These are phyloP conservation scores for Antitype chi DNA, from an alignment of 2,888 invertebrate species.

Conservation along the genomic window DNA sequence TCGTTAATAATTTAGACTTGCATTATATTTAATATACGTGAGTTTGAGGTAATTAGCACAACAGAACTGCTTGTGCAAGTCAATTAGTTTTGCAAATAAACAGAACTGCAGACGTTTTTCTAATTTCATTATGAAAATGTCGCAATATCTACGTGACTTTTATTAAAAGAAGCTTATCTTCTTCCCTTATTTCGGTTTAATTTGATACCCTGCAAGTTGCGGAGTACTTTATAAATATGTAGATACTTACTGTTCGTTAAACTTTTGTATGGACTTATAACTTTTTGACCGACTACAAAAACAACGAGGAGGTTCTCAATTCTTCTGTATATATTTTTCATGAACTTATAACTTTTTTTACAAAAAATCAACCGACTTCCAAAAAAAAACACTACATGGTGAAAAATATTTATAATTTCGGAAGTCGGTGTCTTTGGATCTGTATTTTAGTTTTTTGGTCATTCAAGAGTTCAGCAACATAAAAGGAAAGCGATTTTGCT, in stretches of 20 bases:
- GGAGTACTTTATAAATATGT: no score
- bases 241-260: not conserved
- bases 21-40: not conserved
- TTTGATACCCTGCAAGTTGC: not conserved
- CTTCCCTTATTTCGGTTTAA: not conserved
- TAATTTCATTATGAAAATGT: not conserved
- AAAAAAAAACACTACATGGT: no score
- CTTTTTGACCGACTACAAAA: no score
- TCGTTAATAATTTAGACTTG: not conserved
- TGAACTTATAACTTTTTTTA: no score
- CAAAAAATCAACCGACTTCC: no score
- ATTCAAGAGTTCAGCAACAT: not conserved
- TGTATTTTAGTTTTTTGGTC: no score
- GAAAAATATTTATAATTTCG: no score
- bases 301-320: no score
- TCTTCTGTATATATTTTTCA: no score
- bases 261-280: not conserved
- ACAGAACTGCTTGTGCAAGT: not conserved
- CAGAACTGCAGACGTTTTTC: not conserved
- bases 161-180: not conserved
- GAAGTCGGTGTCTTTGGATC: no score
- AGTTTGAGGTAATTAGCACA: not conserved
- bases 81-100: conserved; percentile 14
- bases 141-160: not conserved
- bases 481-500: not conserved